Evolutionary conservation across 2,113 vertebrate species (phyloP), one percentile per base, ranked within the genome.

Genomic region (Hiodon tergisus): DNA sequence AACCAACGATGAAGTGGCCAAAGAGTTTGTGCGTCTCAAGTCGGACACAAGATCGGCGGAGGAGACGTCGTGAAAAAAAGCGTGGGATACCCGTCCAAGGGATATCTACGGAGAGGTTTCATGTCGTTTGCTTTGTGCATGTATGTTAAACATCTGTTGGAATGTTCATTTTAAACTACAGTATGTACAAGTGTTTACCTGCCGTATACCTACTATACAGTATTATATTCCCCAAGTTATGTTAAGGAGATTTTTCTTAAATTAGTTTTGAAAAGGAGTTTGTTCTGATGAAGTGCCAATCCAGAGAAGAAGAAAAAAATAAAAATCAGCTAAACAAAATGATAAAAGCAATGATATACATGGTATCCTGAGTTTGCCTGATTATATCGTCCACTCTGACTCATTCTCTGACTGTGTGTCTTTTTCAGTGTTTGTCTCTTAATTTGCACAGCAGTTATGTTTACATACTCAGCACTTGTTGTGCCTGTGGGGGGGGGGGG

Each of bases 201-300:
- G 88, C 86, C 87, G 87, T 92, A 93, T 94, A 92, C 92, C 91
- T 89, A 90, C 87, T 90, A 91, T 92, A 83, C 87, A 72, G 87
- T 93, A 92, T 88, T 91, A 88, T 91, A 93, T 93, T 92, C 88
- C 92, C 87, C 89, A 78, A 93, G 86, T 90, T 94, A 89, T 87
- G 90, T 93, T 93, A 83, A 91, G 85, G 86, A 91, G 86, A 91
- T 89, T 82, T 91, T 85, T 92, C 85, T 83, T 92, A 82, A 89
- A 89, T 88, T 91, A 89, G 92, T 94, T 91, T 90, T 92, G 90
- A 90, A 92, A 89, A 93, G 92, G 88, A 89, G 89, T 92, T 92
- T 91, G 94, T 95, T 94, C 92, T 92, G 91, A 94, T 94, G 89
- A 98, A 98, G 97, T 99, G 95, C 96, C 97, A 99, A 97, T 97